Base-by-base conservation (phyloP, 2,113 vertebrate genomes). In the Nerophis ophidion region DNA sequence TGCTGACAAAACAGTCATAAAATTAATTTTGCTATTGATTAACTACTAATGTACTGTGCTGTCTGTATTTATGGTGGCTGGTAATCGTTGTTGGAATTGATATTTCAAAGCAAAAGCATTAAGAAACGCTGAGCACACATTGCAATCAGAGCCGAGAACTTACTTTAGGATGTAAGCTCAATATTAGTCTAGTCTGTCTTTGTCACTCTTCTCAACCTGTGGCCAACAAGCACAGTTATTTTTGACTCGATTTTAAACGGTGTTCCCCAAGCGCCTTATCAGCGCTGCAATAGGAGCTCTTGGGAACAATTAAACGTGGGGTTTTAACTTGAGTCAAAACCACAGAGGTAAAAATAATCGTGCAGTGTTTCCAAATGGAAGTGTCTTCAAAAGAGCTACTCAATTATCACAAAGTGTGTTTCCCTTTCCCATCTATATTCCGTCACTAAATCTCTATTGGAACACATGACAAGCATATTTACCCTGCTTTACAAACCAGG, bases 231-330 rank as follows among this genome's bases (percentile, higher is more conserved):
- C 75, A 66, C 54, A 54, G 91, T 92, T 94, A 89, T 94, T 95
- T 92, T 92, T 90, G 87, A 89, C 88, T 84, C 77, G 80, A 79
- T 92, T 95, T 88, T 87, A 90, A 95, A 92, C 90, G 89, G 86
- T 46, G 71, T 88, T 95, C 94, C 93, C 93, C 71, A 84, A 93
- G 94, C 85, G 86, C 87, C 89, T 94, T 92, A 96, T 97, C 93
- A 93, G 91, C 91, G 90, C 91, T 89, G 82, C 92, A 93, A 91
- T 93, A 91, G 88, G 90, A 88, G 86, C 94, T 92, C 93, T 11
- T 75, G 95, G 93, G 94, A 93, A 91, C 86, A 88, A 93, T 94
- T 93, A 93, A 93, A 88, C 90, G 89, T 72, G 89, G 86, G 80
- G 87, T 92, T 92, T 93, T 91, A 93, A 93, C 91, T 90, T 89